Conservation (phyloP, 2,888 invertebrate genomes). For the Sarcophaga carnaria region DNA sequence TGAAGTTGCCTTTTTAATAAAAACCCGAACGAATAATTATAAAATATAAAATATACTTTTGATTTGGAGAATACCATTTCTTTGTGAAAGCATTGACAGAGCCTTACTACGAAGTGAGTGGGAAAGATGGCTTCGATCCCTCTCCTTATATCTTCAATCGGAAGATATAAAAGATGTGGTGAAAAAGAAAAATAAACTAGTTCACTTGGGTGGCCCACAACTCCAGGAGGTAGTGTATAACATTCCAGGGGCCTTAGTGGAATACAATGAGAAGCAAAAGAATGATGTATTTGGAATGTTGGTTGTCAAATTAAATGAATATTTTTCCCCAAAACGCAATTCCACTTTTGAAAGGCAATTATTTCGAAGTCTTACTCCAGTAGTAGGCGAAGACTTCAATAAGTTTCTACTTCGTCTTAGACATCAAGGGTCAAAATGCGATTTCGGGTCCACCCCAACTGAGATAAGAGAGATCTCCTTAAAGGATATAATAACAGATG, state of each 20-base stretch:
- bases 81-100: no score
- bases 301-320: slow-evolving; percentile 44
- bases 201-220: slow-evolving; percentile 38
- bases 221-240: slow-evolving; percentile 23
- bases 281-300: slow-evolving; percentile 21
- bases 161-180: slow-evolving; percentile 41
- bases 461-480: slow-evolving; percentile 63
- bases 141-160: background rate
- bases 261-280: slow-evolving; percentile 6
- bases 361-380: slow-evolving; percentile 31
- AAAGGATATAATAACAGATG: slow-evolving; percentile 63
- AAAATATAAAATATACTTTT: no score
- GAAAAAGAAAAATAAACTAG: slow-evolving; percentile 50
- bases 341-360: slow-evolving; percentile 43
- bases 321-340: slow-evolving; percentile 56
- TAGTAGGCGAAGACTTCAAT: slow-evolving; percentile 47
- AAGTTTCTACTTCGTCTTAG: slow-evolving; percentile 53
- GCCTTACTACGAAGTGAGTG: slow-evolving; percentile 42
- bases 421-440: slow-evolving; percentile 38
- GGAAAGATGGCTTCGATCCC: slow-evolving; percentile 54
- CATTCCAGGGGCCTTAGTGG: slow-evolving; percentile 17
- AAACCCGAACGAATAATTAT: no score
- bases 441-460: slow-evolving; percentile 18
- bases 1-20: no score
- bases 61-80: no score